Conservation (phyloP, 2,797 vertebrate species). For the Hipposideros larvatus region DNA sequence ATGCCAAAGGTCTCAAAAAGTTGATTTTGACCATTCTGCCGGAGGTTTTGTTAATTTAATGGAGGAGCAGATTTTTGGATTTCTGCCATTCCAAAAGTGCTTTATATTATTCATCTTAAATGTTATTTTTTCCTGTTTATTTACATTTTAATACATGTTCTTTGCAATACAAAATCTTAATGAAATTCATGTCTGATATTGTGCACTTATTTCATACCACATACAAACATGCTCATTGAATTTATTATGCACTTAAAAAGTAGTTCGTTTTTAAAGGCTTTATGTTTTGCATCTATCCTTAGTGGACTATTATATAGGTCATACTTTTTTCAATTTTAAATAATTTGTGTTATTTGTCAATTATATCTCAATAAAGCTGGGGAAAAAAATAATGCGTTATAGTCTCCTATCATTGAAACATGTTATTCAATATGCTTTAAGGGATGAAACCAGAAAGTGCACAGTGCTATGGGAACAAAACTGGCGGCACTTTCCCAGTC, state of each 20-base stretch:
- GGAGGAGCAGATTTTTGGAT: not conserved
- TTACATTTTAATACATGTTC: not conserved
- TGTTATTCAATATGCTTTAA: not conserved
- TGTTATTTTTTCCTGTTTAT: slow-evolving; percentile 2
- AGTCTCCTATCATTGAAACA: not conserved
- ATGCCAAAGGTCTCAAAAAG: not conserved
- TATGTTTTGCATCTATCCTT: not conserved
- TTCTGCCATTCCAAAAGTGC: not conserved
- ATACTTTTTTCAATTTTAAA: not conserved
- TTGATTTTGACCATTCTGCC: not conserved
- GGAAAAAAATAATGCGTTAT: not conserved
- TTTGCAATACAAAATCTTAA: slow-evolving; percentile 9
- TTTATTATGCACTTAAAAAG: not conserved
- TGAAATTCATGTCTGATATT: not conserved
- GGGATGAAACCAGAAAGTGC: not conserved
- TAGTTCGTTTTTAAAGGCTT: not conserved
- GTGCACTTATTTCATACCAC: not conserved
- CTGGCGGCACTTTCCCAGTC: not conserved
- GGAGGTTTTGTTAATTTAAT: not conserved
- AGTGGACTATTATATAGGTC: not conserved
- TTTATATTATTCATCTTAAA: slow-evolving; percentile 3
- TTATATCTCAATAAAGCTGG: not conserved
- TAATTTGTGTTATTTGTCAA: not conserved
- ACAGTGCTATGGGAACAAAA: not conserved
- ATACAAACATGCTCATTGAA: not conserved